A percentile compares a stretch with the other conserved stretches of the same genome.
These are phyloP conservation scores for Neotragus moschatus DNA, from an alignment of 2,113 vertebrate species.

Conservation along the genomic window DNA sequence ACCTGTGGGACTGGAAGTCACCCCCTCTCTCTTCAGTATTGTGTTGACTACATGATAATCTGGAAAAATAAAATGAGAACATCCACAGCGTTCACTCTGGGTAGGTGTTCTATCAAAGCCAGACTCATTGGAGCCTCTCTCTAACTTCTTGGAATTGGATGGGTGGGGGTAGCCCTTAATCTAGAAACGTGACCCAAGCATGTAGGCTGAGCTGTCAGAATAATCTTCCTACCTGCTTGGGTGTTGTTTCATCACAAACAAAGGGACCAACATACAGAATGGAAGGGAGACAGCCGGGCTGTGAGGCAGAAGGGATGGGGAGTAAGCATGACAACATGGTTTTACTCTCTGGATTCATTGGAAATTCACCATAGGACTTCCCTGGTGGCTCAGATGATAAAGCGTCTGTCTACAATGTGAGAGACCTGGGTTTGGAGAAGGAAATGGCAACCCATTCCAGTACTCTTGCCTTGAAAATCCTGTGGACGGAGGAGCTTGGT, in stretches of 20 bases:
- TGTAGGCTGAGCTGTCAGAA: neutral
- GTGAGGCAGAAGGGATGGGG: neutral
- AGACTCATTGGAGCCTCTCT: neutral
- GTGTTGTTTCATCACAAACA: neutral
- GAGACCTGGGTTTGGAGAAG: too few relatives aligned
- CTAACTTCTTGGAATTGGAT: neutral
- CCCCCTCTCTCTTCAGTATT: accelerated
- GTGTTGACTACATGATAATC: neutral
- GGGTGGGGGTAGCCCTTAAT: too few relatives aligned
- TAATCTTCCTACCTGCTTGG: accelerated
- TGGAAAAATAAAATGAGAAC: neutral
- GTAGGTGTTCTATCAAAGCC: neutral
- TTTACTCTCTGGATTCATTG: neutral
- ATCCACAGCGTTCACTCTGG: neutral
- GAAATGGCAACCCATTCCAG: too few relatives aligned
- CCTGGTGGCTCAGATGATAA: too few relatives aligned
- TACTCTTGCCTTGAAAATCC: too few relatives aligned
- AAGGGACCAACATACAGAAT: accelerated
- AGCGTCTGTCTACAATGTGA: too few relatives aligned
- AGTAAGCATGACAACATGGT: neutral
- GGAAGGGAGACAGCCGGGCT: neutral
- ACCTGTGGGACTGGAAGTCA: neutral
- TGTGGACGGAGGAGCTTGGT: too few relatives aligned
- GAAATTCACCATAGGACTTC: neutral
- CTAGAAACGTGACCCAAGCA: too few relatives aligned